A percentile compares a stretch with the other conserved stretches of the same genome.
Conservation (phyloP, 2,888 invertebrate species). For the Stramonita haemastoma region DNA sequence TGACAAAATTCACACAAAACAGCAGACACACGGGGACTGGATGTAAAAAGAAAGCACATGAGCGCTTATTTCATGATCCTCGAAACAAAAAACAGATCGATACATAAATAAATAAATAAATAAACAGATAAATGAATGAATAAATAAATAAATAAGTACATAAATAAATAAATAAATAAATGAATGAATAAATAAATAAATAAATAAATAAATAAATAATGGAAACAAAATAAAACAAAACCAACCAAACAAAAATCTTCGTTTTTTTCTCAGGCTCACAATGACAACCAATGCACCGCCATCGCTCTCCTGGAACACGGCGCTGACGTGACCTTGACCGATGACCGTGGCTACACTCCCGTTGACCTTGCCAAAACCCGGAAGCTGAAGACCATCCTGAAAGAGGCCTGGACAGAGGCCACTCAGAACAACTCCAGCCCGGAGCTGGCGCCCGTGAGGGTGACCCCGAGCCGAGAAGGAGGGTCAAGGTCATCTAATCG, state of each 20-base stretch:
- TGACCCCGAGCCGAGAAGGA: conserved; percentile 41
- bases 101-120: no score
- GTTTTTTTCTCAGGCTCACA: conserved; percentile 65
- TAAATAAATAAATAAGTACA: no score
- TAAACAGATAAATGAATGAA: no score
- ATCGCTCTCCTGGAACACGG: conserved; percentile 67
- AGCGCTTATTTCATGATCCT: no score
- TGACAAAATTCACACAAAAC: no score
- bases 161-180: no score
- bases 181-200: no score
- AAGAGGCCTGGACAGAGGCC: conserved; percentile 72
- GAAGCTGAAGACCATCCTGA: conserved; percentile 67
- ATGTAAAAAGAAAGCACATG: no score
- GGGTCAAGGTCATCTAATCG: conserved; percentile 25
- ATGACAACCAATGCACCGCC: conserved; percentile 72
- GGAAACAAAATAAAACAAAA: no score
- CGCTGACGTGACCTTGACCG: conserved; percentile 72
- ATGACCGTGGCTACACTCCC: conserved; percentile 73
- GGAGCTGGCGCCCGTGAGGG: conserved; percentile 62
- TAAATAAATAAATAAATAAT: no score
- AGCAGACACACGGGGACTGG: no score
- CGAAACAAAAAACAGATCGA: no score
- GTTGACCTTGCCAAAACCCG: conserved; percentile 73
- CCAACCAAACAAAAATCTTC: not conserved
- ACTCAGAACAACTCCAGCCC: conserved; percentile 56